A percentile compares a stretch with the other conserved stretches of the same genome.
These are phyloP conservation scores for Lithophane leautieri DNA, from an alignment of 2,888 invertebrate genomes.

Conservation along the genomic window DNA sequence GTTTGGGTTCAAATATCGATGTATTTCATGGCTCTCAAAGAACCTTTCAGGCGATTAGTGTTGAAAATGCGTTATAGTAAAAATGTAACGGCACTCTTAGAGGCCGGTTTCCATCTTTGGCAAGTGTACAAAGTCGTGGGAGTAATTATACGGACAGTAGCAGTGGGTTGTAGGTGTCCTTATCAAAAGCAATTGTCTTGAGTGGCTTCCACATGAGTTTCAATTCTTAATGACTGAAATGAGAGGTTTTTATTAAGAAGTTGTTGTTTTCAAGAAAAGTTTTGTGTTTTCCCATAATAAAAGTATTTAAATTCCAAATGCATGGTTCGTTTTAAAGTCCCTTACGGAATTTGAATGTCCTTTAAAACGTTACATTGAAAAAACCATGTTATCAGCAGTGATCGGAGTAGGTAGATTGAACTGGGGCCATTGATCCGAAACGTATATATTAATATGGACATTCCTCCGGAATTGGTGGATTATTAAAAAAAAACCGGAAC, in stretches of 20 bases:
- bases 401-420: too few species aligned
- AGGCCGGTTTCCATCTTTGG: constrained; percentile 40
- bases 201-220: constrained; percentile 5
- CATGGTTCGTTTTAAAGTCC: not conserved
- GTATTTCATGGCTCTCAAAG: constrained; percentile 40
- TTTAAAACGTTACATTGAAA: not conserved
- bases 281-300: not conserved
- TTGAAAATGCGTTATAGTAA: constrained; percentile 49
- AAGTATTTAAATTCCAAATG: not conserved
- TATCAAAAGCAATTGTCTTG: constrained; percentile 18
- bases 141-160: constrained; percentile 1
- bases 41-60: constrained; percentile 69
- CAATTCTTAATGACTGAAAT: too few species aligned
- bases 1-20: not conserved
- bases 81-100: constrained; percentile 58
- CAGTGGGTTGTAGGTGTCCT: constrained; percentile 2
- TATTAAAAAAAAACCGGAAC: too few species aligned
- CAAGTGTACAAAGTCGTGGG: constrained; percentile 25
- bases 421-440: too few species aligned
- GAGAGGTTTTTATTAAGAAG: not conserved
- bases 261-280: not conserved
- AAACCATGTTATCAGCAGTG: not conserved
- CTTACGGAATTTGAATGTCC: not conserved
- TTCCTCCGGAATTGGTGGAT: too few species aligned
- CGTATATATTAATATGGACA: too few species aligned